phyloP scores from a whole-genome alignment of 2,888 invertebrate species.

The Cheilosia vulpina region DNA sequence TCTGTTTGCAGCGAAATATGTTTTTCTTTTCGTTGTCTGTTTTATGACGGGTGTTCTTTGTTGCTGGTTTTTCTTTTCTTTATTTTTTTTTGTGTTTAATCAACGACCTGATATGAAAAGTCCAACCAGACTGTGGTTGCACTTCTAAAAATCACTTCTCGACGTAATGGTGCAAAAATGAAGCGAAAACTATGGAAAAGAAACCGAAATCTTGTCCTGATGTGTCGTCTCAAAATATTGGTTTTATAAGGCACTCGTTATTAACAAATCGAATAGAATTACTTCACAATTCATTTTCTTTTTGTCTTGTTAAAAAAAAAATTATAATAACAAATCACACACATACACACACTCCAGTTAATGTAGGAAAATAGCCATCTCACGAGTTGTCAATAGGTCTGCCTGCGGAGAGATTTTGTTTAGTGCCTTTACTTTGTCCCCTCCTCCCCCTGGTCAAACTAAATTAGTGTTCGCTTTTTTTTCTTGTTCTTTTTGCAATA shows the following conservation, averaged over 20 bases:
- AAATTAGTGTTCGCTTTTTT: not conserved
- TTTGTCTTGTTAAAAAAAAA: too few relatives aligned
- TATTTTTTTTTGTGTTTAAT: not conserved
- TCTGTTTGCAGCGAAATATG: constrained; percentile 37
- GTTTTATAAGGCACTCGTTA: not conserved
- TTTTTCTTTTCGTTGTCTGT: constrained; percentile 7
- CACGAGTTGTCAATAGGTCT: too few relatives aligned
- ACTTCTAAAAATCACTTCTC: constrained; percentile 7
- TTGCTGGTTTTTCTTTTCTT: too few relatives aligned
- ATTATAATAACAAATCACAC: too few relatives aligned
- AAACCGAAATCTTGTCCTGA: not conserved
- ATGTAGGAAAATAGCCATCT: too few relatives aligned
- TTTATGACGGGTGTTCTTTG: too few relatives aligned
- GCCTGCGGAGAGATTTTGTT: too few relatives aligned
- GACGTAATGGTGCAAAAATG: not conserved
- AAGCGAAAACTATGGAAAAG: not conserved
- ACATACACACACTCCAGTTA: too few relatives aligned
- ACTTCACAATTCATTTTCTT: too few relatives aligned
- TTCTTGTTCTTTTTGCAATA: constrained; percentile 2
- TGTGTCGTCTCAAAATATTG: not conserved
- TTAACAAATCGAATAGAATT: not conserved
- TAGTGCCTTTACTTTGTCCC: constrained; percentile 30
- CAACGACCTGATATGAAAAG: constrained; percentile 6
- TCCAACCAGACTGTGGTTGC: constrained; percentile 3
- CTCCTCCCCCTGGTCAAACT: not conserved